A percentile compares a stretch with the other conserved stretches of the same genome.
phyloP scores from a whole-genome alignment of 2,113 vertebrate genomes.

The Pachycephala philippinensis region DNA sequence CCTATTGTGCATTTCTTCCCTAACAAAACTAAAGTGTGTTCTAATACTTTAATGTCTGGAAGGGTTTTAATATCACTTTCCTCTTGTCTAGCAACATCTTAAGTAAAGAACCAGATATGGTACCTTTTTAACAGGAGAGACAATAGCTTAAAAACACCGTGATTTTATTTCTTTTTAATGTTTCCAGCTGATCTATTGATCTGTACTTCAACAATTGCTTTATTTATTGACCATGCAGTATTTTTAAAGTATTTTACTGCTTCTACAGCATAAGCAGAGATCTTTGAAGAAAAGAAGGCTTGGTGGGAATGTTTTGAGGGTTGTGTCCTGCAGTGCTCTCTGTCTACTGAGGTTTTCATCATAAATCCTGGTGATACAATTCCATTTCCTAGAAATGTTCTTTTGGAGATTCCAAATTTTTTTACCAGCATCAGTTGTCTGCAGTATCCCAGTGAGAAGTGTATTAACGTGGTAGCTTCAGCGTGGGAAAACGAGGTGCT shows the following conservation, averaged over 20 bases:
- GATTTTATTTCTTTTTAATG: background rate
- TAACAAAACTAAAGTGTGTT: background rate
- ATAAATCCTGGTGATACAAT: background rate
- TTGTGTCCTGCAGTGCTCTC: background rate
- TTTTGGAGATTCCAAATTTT: background rate
- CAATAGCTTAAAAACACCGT: background rate
- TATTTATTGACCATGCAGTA: background rate
- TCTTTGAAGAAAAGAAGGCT: background rate
- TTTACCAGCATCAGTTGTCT: background rate
- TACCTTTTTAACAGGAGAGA: background rate
- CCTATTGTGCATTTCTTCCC: background rate
- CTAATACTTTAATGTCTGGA: constrained; percentile 18
- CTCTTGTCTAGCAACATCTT: background rate
- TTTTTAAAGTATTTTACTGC: background rate
- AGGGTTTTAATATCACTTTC: background rate
- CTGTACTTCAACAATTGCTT: background rate
- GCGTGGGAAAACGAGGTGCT: background rate
- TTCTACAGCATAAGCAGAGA: background rate
- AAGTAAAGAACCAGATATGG: background rate
- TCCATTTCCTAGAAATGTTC: background rate
- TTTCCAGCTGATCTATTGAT: constrained; percentile 21
- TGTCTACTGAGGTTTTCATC: background rate
- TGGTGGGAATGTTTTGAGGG: background rate
- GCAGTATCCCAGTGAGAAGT: background rate
- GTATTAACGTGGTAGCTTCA: background rate